These are phyloP conservation scores for Drosophila kepulauana DNA, from an alignment of 1,140 invertebrate species.

Conservation along the genomic window DNA sequence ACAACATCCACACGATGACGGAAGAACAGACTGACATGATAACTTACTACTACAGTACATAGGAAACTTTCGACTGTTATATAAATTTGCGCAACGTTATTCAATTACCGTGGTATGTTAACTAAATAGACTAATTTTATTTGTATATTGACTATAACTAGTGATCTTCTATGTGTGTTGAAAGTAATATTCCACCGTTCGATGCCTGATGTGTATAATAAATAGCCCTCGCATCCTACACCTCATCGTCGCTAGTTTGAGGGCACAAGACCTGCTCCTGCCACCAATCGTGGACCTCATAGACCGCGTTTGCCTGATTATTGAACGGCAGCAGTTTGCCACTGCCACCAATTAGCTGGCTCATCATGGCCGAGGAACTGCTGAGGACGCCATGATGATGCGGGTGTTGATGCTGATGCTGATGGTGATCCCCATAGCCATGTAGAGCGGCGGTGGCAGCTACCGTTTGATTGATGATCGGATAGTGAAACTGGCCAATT, in stretches of 20 bases:
- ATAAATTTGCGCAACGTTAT: no score
- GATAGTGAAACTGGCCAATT: constrained; percentile 78
- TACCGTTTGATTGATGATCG: constrained; percentile 54
- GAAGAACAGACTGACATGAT: no score
- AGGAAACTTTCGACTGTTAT: no score
- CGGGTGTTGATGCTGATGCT: constrained; percentile 39
- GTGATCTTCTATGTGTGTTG: no score
- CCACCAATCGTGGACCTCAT: constrained; percentile 89
- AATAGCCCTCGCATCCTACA: no score
- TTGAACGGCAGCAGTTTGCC: constrained; percentile 77
- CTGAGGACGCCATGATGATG: constrained; percentile 58
- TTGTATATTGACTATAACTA: no score
- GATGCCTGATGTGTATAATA: no score
- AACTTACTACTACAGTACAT: no score
- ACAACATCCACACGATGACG: no score
- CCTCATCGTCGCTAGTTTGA: constrained; percentile 87
- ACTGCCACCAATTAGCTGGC: constrained; percentile 82
- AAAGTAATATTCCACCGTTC: no score
- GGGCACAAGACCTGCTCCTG: constrained; percentile 88
- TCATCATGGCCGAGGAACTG: constrained; percentile 77
- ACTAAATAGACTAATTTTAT: no score
- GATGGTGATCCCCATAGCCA: constrained; percentile 41
- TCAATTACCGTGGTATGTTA: no score
- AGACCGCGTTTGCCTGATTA: constrained; percentile 86
- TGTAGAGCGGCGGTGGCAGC: constrained; percentile 33